These are phyloP conservation scores for Monodelphis domestica DNA, from an alignment of 2,797 vertebrate species.

Conservation along the genomic window DNA sequence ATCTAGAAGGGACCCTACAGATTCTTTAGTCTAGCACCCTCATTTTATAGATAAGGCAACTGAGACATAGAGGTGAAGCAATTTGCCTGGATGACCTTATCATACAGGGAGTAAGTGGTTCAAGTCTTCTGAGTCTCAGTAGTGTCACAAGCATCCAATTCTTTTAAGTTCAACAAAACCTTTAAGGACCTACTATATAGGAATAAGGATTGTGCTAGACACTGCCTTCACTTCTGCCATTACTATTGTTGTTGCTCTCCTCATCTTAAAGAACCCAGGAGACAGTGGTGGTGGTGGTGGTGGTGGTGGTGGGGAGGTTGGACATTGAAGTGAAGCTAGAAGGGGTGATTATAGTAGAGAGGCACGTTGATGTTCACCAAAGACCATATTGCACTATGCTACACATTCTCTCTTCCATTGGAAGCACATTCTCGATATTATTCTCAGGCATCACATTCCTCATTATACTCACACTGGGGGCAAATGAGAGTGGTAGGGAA, in stretches of 20 bases:
- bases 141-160: background rate
- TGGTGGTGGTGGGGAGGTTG: background rate
- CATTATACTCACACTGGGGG: background rate
- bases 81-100: background rate
- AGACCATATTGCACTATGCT: background rate
- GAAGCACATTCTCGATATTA: background rate
- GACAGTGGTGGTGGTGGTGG: too few species aligned
- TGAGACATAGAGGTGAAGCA: background rate
- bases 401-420: background rate
- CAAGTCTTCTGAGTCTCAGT: background rate
- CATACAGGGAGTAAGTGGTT: background rate
- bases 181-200: background rate
- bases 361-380: background rate
- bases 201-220: background rate
- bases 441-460: background rate
- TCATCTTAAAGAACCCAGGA: background rate
- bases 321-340: background rate
- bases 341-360: background rate
- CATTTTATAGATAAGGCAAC: background rate
- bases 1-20: background rate
- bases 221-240: background rate
- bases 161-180: background rate
- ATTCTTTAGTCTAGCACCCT: background rate
- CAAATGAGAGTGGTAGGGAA: background rate
- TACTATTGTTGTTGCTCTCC: background rate